These are phyloP conservation scores for Criorhina ranunculi DNA, from an alignment of 2,888 invertebrate genomes.

Conservation along the genomic window DNA sequence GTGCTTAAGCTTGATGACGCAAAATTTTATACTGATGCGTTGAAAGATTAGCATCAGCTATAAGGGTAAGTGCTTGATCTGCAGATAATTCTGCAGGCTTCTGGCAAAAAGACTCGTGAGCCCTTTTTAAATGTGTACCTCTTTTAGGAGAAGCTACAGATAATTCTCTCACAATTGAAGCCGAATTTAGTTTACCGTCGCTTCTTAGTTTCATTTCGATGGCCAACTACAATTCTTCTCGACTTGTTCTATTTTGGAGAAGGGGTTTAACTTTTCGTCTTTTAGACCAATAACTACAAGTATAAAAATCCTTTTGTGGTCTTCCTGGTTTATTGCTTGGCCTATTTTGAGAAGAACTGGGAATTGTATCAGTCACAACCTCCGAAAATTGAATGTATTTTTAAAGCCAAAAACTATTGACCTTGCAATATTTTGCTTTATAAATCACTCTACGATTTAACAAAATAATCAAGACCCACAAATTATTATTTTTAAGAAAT, in stretches of 20 bases:
- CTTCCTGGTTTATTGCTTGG: slow-evolving; percentile 10
- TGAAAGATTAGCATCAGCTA: neutral
- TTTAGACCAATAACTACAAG: slow-evolving; percentile 21
- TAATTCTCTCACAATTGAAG: slow-evolving; percentile 4
- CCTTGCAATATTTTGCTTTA: slow-evolving; percentile 6
- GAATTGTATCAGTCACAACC: too few species aligned
- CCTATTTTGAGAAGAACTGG: too few species aligned
- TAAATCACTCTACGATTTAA: slow-evolving; percentile 5
- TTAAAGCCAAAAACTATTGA: slow-evolving; percentile 15
- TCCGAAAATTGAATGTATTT: slow-evolving; percentile 15
- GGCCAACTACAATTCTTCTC: neutral
- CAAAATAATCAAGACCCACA: neutral
- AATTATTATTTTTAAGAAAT: neutral
- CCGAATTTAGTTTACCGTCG: neutral
- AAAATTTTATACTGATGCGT: slow-evolving; percentile 2
- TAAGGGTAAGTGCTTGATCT: too few species aligned
- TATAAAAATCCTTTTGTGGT: slow-evolving; percentile 12
- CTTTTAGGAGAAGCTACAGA: too few species aligned
- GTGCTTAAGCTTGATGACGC: neutral
- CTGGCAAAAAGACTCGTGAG: too few species aligned
- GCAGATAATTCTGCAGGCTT: too few species aligned
- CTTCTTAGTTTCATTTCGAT: neutral
- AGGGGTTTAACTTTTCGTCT: slow-evolving; percentile 16
- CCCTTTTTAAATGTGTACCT: too few species aligned
- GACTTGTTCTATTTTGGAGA: slow-evolving; percentile 3